Percentiles rank a stretch among this genome's conserved stretches.
Evolutionary conservation across 2,888 invertebrate species (phyloP).

Genomic region (Trichogramma dendrolimi): DNA sequence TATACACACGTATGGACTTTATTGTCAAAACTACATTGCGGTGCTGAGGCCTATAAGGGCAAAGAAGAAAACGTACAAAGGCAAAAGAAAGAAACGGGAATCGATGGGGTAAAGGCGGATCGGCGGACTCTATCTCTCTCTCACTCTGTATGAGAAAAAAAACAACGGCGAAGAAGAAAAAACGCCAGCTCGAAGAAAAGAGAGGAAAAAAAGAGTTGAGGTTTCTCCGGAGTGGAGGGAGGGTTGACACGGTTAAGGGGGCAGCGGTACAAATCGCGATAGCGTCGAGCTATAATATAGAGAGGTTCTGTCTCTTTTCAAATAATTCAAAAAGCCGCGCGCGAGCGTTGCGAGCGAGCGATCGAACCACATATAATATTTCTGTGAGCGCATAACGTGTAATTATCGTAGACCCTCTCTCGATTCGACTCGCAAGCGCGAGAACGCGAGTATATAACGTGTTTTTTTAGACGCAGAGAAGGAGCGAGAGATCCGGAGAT

Average conservation of each 20-base stretch:
- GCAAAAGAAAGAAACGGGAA: constrained; percentile 15
- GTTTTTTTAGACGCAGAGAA: neutral
- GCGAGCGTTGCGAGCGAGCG: too few species aligned
- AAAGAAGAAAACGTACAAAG: constrained; percentile 23
- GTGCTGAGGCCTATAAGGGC: neutral
- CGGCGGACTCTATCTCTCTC: too few species aligned
- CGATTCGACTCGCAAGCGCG: constrained; percentile 6
- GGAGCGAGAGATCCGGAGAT: too few species aligned
- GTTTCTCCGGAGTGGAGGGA: constrained; percentile 14
- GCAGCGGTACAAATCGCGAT: constrained; percentile 41
- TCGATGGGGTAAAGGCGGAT: too few species aligned
- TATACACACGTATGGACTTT: neutral
- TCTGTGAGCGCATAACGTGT: constrained; percentile 46
- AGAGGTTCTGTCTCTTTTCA: constrained; percentile 51
- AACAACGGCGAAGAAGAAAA: constrained; percentile 23
- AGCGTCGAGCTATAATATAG: constrained; percentile 46
- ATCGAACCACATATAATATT: too few species aligned
- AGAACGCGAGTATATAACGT: constrained; percentile 3
- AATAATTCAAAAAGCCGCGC: constrained; percentile 52
- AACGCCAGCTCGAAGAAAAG: constrained; percentile 10
- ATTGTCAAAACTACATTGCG: constrained; percentile 1
- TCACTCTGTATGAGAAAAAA: too few species aligned
- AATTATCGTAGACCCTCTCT: constrained; percentile 50
- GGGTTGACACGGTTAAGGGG: constrained; percentile 24
- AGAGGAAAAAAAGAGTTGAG: constrained; percentile 11